These are phyloP conservation scores for Chrysemys picta DNA, from an alignment of 2,113 vertebrate species.

Conservation along the genomic window DNA sequence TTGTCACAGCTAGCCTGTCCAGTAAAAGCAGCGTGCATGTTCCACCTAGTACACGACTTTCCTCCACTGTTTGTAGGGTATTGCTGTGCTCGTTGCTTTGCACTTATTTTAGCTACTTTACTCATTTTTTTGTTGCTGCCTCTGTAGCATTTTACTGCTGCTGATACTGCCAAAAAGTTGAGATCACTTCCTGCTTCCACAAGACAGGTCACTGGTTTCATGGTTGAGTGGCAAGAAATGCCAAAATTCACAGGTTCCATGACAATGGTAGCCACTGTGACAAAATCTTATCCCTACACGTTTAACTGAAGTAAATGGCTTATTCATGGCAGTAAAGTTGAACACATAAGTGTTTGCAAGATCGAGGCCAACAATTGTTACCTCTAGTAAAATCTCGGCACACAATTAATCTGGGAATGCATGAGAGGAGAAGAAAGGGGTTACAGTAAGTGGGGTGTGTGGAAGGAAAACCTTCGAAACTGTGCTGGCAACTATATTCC, in stretches of 20 bases:
- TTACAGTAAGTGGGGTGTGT: neutral
- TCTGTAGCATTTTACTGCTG: neutral
- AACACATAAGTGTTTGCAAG: neutral
- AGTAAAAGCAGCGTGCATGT: neutral
- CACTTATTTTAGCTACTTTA: neutral
- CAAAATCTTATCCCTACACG: neutral
- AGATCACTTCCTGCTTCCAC: neutral
- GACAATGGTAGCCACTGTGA: neutral
- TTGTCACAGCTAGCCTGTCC: neutral
- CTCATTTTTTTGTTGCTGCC: neutral
- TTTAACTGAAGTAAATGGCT: neutral
- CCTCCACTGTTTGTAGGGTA: neutral
- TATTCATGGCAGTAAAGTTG: neutral
- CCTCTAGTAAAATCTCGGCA: neutral
- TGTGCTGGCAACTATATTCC: neutral
- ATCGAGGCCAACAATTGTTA: neutral
- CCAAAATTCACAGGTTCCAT: neutral
- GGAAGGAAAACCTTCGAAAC: neutral
- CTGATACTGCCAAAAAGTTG: neutral
- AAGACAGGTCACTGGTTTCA: neutral
- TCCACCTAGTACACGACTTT: neutral
- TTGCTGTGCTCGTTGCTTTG: neutral
- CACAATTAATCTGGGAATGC: neutral
- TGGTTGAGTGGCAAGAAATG: neutral
- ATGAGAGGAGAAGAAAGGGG: neutral